A percentile compares a stretch with the other conserved stretches of the same genome.
Evolutionary conservation across 2,113 vertebrate genomes (phyloP).

Genomic region (Poecilia latipinna): DNA sequence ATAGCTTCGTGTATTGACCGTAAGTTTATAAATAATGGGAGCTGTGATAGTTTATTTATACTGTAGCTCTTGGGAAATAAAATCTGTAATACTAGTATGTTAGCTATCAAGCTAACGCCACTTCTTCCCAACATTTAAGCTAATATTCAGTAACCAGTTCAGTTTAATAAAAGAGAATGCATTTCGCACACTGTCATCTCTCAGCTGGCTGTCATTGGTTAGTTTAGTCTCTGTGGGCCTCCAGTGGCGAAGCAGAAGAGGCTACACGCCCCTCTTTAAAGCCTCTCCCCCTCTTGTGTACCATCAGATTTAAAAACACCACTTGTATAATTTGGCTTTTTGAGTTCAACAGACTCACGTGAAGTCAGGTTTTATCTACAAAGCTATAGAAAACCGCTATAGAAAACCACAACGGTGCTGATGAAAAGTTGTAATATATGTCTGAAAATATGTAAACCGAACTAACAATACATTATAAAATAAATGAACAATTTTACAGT

Average conservation of each 20-base stretch:
- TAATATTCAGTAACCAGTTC: neutral
- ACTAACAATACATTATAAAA: too few species aligned
- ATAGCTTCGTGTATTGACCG: slow-evolving; percentile 80
- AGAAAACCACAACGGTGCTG: too few species aligned
- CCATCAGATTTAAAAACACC: neutral
- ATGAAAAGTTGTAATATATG: too few species aligned
- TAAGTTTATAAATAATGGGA: slow-evolving; percentile 57
- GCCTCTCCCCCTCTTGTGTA: slow-evolving; percentile 4
- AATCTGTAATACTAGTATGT: neutral
- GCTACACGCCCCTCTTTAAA: slow-evolving; percentile 33
- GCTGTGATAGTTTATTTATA: neutral
- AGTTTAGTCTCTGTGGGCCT: slow-evolving; percentile 6
- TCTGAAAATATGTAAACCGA: too few species aligned
- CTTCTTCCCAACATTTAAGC: accelerated
- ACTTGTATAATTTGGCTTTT: neutral
- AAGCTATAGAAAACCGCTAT: too few species aligned
- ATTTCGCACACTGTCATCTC: neutral
- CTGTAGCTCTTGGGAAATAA: neutral
- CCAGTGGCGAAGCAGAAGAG: slow-evolving; percentile 33
- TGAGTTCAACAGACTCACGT: too few species aligned
- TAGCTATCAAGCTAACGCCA: neutral
- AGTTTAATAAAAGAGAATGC: neutral
- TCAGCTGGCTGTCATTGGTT: slow-evolving; percentile 28
- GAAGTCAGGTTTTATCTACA: too few species aligned
- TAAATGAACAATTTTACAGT: too few species aligned